Evolutionary conservation across 2,888 invertebrate genomes (phyloP).

Genomic region (Brenthis ino): DNA sequence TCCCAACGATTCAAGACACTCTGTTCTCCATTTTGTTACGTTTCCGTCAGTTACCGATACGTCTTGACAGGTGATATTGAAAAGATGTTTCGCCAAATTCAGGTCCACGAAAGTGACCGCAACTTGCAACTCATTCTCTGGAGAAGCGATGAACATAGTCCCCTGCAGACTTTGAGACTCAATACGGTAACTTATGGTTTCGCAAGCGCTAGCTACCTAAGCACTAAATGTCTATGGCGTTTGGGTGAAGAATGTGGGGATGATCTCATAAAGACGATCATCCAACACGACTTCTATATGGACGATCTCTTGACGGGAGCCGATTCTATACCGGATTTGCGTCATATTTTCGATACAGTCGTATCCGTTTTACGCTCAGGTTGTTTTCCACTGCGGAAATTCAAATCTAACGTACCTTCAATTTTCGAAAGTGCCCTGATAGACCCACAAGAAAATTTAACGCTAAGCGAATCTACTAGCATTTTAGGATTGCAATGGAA

Average conservation of each 20-base stretch:
- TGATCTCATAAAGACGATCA: slow-evolving; percentile 14
- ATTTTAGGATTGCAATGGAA: no score
- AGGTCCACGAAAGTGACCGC: slow-evolving; percentile 23
- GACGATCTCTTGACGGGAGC: no score
- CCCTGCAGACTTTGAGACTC: slow-evolving; percentile 27
- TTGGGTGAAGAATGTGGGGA: slow-evolving; percentile 22
- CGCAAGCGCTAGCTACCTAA: not conserved
- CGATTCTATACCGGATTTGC: no score
- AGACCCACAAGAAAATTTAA: no score
- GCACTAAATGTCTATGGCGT: not conserved
- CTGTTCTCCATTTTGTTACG: slow-evolving; percentile 23
- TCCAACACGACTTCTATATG: no score
- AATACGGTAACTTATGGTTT: slow-evolving; percentile 36
- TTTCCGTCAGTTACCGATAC: slow-evolving; percentile 33
- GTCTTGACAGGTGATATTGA: slow-evolving; percentile 39
- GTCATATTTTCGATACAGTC: no score
- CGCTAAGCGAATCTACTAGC: no score
- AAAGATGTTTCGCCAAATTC: slow-evolving; percentile 39
- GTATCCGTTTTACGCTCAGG: no score
- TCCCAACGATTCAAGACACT: slow-evolving; percentile 37
- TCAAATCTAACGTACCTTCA: no score
- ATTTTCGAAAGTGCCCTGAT: no score
- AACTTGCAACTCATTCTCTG: slow-evolving; percentile 38
- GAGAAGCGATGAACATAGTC: slow-evolving; percentile 35
- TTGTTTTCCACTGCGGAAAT: no score